phyloP scores from a whole-genome alignment of 2,113 vertebrate genomes.

The Ginglymostoma cirratum region DNA sequence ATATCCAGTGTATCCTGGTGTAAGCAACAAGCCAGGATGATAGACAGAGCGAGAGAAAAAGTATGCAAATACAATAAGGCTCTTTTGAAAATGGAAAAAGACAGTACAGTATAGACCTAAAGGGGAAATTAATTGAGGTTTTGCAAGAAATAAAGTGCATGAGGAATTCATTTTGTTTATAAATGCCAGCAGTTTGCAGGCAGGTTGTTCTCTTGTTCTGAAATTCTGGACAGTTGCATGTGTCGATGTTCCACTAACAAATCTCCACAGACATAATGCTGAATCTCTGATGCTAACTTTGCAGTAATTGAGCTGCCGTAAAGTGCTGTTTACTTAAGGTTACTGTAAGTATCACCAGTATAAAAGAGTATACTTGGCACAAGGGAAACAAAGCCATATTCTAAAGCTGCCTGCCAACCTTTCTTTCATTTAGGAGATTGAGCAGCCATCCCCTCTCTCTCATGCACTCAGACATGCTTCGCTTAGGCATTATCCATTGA shows the following conservation, averaged over 20 bases:
- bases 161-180: conserved; percentile 5
- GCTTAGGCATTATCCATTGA: background rate
- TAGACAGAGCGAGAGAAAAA: background rate
- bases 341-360: background rate
- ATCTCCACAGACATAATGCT: background rate
- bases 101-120: background rate
- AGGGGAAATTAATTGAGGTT: background rate
- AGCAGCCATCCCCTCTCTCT: background rate
- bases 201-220: too few species aligned
- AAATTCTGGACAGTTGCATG: background rate
- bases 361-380: background rate
- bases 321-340: background rate
- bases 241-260: background rate
- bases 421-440: background rate
- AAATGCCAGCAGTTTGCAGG: background rate
- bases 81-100: background rate
- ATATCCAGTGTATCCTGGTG: background rate
- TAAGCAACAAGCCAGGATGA: background rate
- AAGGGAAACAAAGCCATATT: background rate
- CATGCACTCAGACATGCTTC: background rate
- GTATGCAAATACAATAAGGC: background rate
- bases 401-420: background rate
- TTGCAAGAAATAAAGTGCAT: background rate
- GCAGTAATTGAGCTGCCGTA: background rate
- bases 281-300: background rate